Percentiles rank a stretch among this genome's conserved stretches.
phyloP scores from a whole-genome alignment of 2,113 vertebrate species.

The Pterocles gutturalis region DNA sequence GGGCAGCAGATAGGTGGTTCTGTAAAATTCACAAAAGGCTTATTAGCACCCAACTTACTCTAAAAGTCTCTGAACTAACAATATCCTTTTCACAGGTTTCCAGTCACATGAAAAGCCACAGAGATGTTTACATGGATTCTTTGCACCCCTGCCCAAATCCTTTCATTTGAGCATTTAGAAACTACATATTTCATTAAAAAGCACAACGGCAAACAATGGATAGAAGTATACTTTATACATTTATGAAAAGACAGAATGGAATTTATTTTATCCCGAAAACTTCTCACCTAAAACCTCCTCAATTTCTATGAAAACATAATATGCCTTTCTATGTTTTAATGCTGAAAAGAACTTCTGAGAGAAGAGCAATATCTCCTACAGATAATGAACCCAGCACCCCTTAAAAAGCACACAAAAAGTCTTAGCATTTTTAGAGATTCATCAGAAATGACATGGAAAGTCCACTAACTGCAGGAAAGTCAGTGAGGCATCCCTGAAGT shows the following conservation, averaged over 20 bases:
- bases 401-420: background rate
- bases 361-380: background rate
- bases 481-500: background rate
- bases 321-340: background rate
- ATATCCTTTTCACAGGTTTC: background rate
- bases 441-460: background rate
- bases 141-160: background rate
- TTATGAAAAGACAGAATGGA: background rate
- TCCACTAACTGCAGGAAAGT: background rate
- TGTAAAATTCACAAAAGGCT: background rate
- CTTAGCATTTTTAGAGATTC: background rate
- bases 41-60: background rate
- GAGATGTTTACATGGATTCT: background rate
- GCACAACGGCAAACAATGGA: background rate
- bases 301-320: background rate
- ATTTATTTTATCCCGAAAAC: background rate
- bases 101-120: background rate
- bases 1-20: background rate
- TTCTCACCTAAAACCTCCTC: background rate
- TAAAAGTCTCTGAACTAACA: background rate
- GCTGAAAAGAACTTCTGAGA: background rate
- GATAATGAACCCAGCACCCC: background rate
- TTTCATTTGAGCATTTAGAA: background rate
- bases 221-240: background rate
- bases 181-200: background rate